Evolutionary conservation across 2,113 vertebrate genomes (phyloP).

Genomic region (Pimephales promelas): DNA sequence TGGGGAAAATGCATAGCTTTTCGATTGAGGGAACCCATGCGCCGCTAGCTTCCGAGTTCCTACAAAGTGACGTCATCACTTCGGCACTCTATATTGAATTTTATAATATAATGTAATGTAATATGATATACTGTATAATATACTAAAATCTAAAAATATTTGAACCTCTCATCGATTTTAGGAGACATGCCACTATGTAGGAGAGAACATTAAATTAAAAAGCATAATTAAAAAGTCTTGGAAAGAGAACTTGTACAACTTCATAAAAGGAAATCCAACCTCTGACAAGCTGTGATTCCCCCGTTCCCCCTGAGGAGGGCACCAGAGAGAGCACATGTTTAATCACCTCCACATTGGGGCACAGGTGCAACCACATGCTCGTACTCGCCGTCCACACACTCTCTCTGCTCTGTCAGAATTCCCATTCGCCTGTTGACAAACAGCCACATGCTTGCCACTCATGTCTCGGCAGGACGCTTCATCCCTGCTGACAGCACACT

Average conservation of each 20-base stretch:
- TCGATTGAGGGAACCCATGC: too few species aligned
- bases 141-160: background rate
- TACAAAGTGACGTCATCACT: too few species aligned
- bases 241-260: background rate
- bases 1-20: too few species aligned
- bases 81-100: too few species aligned
- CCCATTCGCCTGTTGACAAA: constrained; percentile 50
- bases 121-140: background rate
- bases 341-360: constrained; percentile 44
- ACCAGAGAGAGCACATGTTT: constrained; percentile 61
- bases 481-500: constrained; percentile 63
- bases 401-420: constrained; percentile 15
- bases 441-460: constrained; percentile 47
- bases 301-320: constrained; percentile 67
- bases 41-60: too few species aligned
- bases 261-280: background rate
- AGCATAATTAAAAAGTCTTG: background rate
- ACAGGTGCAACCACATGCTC: constrained; percentile 46
- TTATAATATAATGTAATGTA: background rate
- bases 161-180: background rate
- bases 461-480: constrained; percentile 57
- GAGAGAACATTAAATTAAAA: background rate
- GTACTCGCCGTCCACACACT: constrained; percentile 29
- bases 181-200: too few species aligned
- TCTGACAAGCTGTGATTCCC: constrained; percentile 18